Base-by-base conservation (phyloP, 2,113 vertebrate species). In the Aptenodytes patagonicus region DNA sequence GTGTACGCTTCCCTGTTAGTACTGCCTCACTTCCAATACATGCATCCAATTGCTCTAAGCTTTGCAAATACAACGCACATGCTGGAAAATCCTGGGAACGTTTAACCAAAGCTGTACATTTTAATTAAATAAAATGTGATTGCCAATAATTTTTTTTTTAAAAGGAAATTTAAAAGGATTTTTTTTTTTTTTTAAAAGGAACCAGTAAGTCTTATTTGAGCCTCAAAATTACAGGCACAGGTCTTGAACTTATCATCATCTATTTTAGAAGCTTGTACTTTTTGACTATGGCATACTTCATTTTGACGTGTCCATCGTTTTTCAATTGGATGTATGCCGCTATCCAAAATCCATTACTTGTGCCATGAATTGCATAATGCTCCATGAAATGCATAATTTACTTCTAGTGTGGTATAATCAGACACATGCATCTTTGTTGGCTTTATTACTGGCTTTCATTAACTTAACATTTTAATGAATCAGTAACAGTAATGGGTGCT, bases 301-400 rank as follows among this genome's bases (percentile, higher is more conserved):
- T 87, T 89, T 81, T 92, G 92, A 87, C 12, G 4, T 6, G 28
- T 83, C 90, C 60, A 57, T 92, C 83, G 90, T 92, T 94, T 97
- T 94, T 93, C 85, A 95, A 3, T 52, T 34, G 83, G 85, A 87
- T 87, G 51, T 29, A 64, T 78, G 83, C 66, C 64, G 71, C 65
- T 88, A 92, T 88, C 82, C 88, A 76, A 95, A 95, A 94, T 70
- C 85, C 75, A 95, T 94, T 94, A 83, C 44, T 95, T 57, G 64
- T 82, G 52, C 60, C 88, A 79, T 54, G 72, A 93, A 92, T 93
- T 84, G 76, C 54, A 72, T 84, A 92, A 93, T 7, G 2, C 52
- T 58, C 38, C 61, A 61, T 96, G 42, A 42, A 42, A 42, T 42
- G 42, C 42, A 42, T 42, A 85, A 79, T 89, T 96, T 93, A 86